Conservation (phyloP, 1,140 invertebrate genomes). For the Frieseomelitta varia region DNA sequence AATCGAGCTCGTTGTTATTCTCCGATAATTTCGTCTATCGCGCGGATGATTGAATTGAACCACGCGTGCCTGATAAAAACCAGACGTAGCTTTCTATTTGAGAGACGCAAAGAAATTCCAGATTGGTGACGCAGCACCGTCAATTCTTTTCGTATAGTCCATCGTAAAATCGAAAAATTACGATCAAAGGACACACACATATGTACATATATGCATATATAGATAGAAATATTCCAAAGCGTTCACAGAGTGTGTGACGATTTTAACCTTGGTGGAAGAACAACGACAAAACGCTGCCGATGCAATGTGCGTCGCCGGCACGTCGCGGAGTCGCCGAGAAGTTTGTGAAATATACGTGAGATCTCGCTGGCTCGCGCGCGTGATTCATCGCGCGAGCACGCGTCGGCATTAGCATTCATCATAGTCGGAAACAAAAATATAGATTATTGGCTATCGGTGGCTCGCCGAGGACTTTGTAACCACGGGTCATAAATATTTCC, state of each 20-base stretch:
- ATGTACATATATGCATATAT: too few species aligned
- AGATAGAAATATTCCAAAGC: background rate
- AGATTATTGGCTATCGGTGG: constrained; percentile 61
- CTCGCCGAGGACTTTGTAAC: constrained; percentile 58
- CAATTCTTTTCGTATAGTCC: background rate
- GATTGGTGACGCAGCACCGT: background rate
- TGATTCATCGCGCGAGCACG: constrained; percentile 56
- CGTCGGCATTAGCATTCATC: constrained; percentile 28
- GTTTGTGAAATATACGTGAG: constrained; percentile 1
- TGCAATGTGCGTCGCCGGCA: background rate
- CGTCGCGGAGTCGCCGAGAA: background rate
- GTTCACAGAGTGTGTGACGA: background rate
- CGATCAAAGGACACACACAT: background rate
- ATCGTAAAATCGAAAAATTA: background rate
- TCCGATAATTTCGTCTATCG: background rate
- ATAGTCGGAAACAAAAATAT: constrained; percentile 46
- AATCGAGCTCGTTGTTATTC: background rate
- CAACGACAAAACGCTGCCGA: background rate
- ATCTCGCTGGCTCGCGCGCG: constrained; percentile 14
- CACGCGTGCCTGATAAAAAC: background rate
- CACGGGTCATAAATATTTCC: constrained; percentile 58
- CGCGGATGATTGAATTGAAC: background rate
- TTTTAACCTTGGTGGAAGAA: too few species aligned
- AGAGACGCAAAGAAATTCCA: background rate
- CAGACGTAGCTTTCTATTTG: too few species aligned